Base-by-base conservation (phyloP, 1,140 invertebrate genomes). In the Augochlora pura region DNA sequence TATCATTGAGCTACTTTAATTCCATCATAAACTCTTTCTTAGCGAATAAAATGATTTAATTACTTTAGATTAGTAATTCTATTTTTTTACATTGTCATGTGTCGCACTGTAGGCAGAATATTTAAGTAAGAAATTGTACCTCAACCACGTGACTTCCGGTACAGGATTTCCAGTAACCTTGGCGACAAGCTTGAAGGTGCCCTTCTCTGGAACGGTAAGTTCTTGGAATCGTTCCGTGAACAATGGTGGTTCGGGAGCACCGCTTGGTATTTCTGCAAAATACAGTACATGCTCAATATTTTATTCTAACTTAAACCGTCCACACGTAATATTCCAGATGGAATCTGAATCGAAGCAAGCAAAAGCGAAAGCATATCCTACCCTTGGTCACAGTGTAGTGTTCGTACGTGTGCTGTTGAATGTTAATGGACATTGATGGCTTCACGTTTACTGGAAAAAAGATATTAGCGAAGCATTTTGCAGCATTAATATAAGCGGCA, bases 191-290 rank as follows among this genome's bases (percentile, higher is more conserved):
- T 94, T 95, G 70, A 98, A 95, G 27, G 95, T 96, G 27, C 95
- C 95, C 83, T 97, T 97, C 90, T 97, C 97, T 63, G 96, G 96
- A 6, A 97, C 96, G 27, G 94, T 96, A 77, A 96, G 92, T 91
- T 98, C 97, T 93, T 97, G 96, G 94, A 98, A 98, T 81, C 96
- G 94, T 92, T 98, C 96, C 21, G 96, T 95, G 87, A 98, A 99
- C 18, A 97, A 90, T 72, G 98, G 98, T 76, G 97, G 96, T 92
- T 97, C 96, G 16, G 95, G 95, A 88, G 96, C 95, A 72, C 95
- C 94, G 87, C 94, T 94, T 16, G 94, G 94, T 27, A 94, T 93
- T 93, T 96, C 95, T 96, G 88, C 72, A 94, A 93, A 75, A 71
- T 25, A 39, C 16, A 46, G 9, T 42, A 10, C 8, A 16, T 18